Evolutionary conservation across 2,797 vertebrate species (phyloP).

Genomic region (Smutsia temminckii): DNA sequence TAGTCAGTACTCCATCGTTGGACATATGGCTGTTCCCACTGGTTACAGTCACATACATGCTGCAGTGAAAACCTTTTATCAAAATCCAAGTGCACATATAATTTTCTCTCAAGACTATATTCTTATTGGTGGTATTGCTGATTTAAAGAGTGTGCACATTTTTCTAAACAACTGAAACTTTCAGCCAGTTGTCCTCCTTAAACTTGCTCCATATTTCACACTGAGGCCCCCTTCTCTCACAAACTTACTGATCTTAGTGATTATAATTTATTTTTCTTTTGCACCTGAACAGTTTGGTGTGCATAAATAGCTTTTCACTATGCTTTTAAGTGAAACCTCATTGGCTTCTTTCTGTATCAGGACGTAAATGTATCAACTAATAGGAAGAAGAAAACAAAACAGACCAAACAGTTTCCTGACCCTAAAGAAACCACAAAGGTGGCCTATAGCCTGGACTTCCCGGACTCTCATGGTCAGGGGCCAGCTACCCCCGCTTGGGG

Average conservation of each 20-base stretch:
- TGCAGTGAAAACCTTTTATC: background rate
- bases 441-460: background rate
- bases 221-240: fast-evolving
- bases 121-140: background rate
- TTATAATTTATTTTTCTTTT: no score
- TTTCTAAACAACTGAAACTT: background rate
- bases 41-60: no score
- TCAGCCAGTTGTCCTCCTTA: background rate
- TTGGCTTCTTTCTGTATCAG: background rate
- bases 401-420: no score
- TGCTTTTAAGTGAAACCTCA: background rate
- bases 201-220: background rate
- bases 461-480: no score
- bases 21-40: no score
- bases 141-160: background rate
- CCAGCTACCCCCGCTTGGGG: background rate
- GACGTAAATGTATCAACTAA: background rate
- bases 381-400: background rate
- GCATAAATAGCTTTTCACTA: background rate
- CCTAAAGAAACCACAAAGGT: background rate
- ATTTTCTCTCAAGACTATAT: background rate
- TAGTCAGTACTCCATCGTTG: no score
- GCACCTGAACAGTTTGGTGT: background rate
- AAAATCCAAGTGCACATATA: fast-evolving
- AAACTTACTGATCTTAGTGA: no score